phyloP scores from a whole-genome alignment of 2,113 vertebrate genomes.

The Entomyzon cyanotis region DNA sequence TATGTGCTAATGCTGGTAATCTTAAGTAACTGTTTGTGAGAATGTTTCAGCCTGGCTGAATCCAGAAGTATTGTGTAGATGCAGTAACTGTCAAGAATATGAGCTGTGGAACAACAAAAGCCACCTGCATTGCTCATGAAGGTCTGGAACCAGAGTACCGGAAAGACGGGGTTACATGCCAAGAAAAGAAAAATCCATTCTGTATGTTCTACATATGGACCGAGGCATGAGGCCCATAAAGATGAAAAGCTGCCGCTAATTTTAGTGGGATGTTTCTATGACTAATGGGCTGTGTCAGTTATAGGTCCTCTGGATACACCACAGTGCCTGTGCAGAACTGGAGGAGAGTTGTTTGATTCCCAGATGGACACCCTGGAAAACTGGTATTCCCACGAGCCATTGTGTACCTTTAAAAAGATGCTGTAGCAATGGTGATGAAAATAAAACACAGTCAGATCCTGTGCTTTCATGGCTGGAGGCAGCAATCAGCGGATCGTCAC shows the following conservation, averaged over 20 bases:
- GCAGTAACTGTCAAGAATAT: constrained; percentile 81
- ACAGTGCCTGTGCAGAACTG: constrained; percentile 5
- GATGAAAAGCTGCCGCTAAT: constrained; percentile 50
- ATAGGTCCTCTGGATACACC: constrained; percentile 34
- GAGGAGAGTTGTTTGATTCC: constrained; percentile 17
- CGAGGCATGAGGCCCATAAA: constrained; percentile 39
- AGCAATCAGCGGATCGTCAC: constrained; percentile 30
- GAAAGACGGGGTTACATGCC: constrained; percentile 73
- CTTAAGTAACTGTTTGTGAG: constrained; percentile 77
- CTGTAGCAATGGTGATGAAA: constrained; percentile 38
- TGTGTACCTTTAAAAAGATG: neutral
- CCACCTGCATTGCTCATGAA: constrained; percentile 78
- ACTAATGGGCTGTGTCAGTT: constrained; percentile 59
- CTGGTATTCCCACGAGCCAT: neutral
- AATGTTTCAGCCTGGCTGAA: constrained; percentile 75
- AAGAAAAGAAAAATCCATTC: constrained; percentile 64
- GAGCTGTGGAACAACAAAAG: constrained; percentile 81
- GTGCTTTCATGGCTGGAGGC: constrained; percentile 21
- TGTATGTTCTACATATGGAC: constrained; percentile 63
- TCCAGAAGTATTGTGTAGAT: constrained; percentile 75
- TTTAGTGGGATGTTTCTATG: constrained; percentile 55
- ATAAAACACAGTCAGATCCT: constrained; percentile 31
- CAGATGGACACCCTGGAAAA: constrained; percentile 46
- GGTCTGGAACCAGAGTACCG: constrained; percentile 76
- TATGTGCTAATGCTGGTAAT: constrained; percentile 65